Evolutionary conservation across 2,113 vertebrate species (phyloP).

Genomic region (Neopipo cinnamomea): DNA sequence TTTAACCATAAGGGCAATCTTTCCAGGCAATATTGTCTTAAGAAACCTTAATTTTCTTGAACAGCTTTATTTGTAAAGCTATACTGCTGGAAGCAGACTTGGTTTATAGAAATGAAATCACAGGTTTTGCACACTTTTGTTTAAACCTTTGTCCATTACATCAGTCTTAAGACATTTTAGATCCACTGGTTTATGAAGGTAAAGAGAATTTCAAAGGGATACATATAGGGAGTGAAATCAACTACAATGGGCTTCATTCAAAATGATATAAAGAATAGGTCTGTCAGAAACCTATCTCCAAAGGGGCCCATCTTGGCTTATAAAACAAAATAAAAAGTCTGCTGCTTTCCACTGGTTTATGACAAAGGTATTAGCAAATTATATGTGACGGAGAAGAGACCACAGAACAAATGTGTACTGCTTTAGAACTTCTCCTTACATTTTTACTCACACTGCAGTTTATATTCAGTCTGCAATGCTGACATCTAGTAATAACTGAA

Average conservation of each 20-base stretch:
- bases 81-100: background rate
- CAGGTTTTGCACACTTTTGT: background rate
- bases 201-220: background rate
- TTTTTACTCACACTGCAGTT: background rate
- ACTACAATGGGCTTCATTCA: background rate
- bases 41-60: background rate
- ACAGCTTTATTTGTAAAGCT: background rate
- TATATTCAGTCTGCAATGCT: background rate
- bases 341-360: background rate
- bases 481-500: background rate
- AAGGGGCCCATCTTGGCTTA: background rate
- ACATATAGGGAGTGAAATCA: background rate
- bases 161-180: background rate
- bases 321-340: background rate
- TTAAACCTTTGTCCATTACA: background rate
- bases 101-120: background rate
- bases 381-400: background rate
- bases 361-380: background rate
- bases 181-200: background rate
- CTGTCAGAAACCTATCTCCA: background rate
- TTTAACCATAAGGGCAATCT: background rate
- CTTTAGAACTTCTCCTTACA: background rate
- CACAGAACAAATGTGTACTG: background rate
- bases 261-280: background rate
- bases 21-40: background rate